Evolutionary conservation across 2,888 invertebrate genomes (phyloP), one percentile per base, ranked within the genome.

Genomic region (Lydus trimaculatus): DNA sequence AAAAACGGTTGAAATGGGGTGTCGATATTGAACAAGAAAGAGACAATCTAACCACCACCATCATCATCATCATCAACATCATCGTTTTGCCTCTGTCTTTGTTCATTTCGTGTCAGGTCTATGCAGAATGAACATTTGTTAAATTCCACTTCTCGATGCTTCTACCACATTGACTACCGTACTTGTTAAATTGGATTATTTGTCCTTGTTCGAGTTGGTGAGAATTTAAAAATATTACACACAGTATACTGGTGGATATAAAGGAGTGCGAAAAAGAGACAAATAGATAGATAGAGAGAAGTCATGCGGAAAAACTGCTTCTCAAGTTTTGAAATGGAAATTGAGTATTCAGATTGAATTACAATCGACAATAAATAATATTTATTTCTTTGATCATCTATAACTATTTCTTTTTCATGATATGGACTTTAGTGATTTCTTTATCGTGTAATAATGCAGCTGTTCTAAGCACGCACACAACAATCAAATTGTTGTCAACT

Each of bases 361-460:
- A 43, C 43, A 43, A 17, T 17, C 17, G 43, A 17, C 17, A 17
- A 43, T 48, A 48, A 48, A 48, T 48, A 48, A 48, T 48, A 48
- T 48, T 48, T 48, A 43, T 43, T 39, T 5, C 15, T 20, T 7
- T 43, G 43, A 43, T n/a, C 11, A 43, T 11, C 15, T 36, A 7
- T 31, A 15, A 6, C 6, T 9, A 2, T 33, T 33, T 33, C 8
- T 11, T 11, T 8, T 33, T n/a, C n/a, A n/a, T n/a, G n/a, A 39
- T 39, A n/a, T 43, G 43, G 17, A 43, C 6, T 43, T 43, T 17
- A 2, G 17, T 8, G 43, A 43, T 69, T 68, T 68, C 68, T 68
- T 65, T 68, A 68, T 68, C 65, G 58, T 62, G n/a, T n/a, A 62
- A 25, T 58, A 59, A 39, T 65, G 68, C 68, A 68, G 68, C 61